These are phyloP conservation scores for Aphidius gifuensis DNA, from an alignment of 1,140 invertebrate genomes.

Conservation along the genomic window DNA sequence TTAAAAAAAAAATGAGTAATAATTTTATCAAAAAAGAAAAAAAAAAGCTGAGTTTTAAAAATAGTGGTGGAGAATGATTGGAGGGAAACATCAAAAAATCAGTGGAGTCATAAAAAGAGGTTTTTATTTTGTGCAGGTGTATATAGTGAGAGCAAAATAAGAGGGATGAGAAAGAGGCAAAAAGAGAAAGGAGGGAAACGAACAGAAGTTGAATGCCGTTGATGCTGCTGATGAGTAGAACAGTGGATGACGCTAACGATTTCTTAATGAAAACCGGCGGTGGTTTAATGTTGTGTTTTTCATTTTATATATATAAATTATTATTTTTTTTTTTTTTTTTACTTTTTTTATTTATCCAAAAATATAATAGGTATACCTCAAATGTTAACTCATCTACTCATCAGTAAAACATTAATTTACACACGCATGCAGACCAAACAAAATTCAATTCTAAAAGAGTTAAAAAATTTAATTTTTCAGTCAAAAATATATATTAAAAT, in stretches of 20 bases:
- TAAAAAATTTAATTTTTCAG: no score
- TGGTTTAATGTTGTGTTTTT: constrained; percentile 24
- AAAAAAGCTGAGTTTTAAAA: no score
- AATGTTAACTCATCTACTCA: no score
- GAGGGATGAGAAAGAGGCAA: neutral
- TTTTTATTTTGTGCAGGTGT: constrained; percentile 6
- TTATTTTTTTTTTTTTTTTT: constrained; percentile 8
- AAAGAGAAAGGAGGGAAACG: constrained; percentile 6
- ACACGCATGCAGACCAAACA: no score
- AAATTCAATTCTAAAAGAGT: no score
- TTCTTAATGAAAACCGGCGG: constrained; percentile 43
- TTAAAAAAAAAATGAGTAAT: no score
- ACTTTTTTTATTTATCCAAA: constrained; percentile 11
- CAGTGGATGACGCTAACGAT: constrained; percentile 42
- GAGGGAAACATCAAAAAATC: constrained; percentile 18
- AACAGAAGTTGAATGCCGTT: constrained; percentile 17
- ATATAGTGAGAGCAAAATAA: constrained; percentile 3
- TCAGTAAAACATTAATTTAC: no score
- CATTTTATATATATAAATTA: neutral
- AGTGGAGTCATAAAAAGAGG: constrained; percentile 25
- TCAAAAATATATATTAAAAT: no score
- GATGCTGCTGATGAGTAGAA: constrained; percentile 35
- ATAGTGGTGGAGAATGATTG: no score
- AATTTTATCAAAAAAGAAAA: no score
- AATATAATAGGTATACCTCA: neutral